Percentiles rank a stretch among this genome's conserved stretches.
Evolutionary conservation across 2,797 vertebrate species (phyloP).

Genomic region (Chelonia mydas): DNA sequence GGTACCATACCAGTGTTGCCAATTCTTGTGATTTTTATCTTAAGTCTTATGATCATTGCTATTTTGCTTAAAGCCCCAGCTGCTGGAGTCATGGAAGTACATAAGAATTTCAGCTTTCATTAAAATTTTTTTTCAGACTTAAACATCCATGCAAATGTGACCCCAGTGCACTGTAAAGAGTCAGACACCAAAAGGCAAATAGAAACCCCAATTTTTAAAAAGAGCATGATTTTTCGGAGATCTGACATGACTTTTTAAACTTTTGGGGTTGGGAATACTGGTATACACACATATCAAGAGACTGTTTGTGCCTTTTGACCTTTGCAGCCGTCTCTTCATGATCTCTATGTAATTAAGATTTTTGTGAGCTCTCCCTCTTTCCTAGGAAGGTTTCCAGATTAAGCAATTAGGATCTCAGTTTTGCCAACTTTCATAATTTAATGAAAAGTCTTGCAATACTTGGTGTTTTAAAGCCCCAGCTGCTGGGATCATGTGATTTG

Average conservation of each 20-base stretch:
- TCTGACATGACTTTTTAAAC: background rate
- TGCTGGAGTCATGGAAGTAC: background rate
- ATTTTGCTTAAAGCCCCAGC: background rate
- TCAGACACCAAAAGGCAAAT: background rate
- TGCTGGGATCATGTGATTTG: background rate
- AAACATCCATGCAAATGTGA: background rate
- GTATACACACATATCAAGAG: background rate
- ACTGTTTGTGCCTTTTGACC: background rate
- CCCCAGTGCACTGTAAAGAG: background rate
- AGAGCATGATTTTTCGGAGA: background rate
- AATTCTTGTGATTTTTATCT: background rate
- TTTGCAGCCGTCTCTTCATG: background rate
- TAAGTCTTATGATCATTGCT: background rate
- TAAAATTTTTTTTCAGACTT: background rate
- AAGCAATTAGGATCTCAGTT: background rate
- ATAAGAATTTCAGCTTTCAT: background rate
- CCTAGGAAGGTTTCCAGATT: background rate
- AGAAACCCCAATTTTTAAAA: background rate
- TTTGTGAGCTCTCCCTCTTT: background rate
- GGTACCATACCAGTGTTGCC: background rate
- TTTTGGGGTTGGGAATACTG: background rate
- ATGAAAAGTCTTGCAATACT: background rate
- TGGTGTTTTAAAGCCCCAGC: background rate
- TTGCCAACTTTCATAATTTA: background rate
- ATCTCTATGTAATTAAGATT: background rate